phyloP scores from a whole-genome alignment of 2,797 vertebrate genomes.

The Heliangelus exortis region DNA sequence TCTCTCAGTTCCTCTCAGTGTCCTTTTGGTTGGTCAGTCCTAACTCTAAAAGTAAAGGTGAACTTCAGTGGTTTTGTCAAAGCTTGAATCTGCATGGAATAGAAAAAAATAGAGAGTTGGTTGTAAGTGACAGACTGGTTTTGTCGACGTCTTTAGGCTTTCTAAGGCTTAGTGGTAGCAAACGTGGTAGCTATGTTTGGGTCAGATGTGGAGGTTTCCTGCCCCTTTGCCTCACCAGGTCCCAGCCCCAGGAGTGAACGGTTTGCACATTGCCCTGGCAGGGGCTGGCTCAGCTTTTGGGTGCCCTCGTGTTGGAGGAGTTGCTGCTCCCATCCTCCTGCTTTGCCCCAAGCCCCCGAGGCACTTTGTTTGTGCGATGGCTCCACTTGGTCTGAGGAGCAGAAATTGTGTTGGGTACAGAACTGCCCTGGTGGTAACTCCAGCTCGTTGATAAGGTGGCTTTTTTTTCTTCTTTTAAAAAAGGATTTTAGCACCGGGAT shows the following conservation, averaged over 20 bases:
- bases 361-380: background rate
- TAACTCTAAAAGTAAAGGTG: conserved; percentile 58
- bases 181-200: conserved; percentile 56
- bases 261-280: conserved; percentile 28
- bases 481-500: conserved; percentile 67
- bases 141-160: conserved; percentile 68
- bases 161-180: conserved; percentile 67
- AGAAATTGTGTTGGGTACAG: background rate
- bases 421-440: background rate
- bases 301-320: background rate
- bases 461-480: conserved; percentile 27
- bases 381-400: background rate
- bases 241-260: background rate
- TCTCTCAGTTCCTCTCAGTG: conserved; percentile 28
- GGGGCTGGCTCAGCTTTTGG: background rate
- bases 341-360: background rate
- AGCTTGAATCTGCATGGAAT: conserved; percentile 71
- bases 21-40: conserved; percentile 56
- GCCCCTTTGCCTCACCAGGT: background rate
- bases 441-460: conserved; percentile 4
- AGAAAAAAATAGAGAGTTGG: conserved; percentile 67
- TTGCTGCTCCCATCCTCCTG: background rate
- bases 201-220: conserved; percentile 25
- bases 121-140: conserved; percentile 73
- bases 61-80: conserved; percentile 67